A percentile compares a stretch with the other conserved stretches of the same genome.
These are phyloP conservation scores for Pollimyrus isidori DNA, from an alignment of 2,113 vertebrate genomes.

Conservation along the genomic window DNA sequence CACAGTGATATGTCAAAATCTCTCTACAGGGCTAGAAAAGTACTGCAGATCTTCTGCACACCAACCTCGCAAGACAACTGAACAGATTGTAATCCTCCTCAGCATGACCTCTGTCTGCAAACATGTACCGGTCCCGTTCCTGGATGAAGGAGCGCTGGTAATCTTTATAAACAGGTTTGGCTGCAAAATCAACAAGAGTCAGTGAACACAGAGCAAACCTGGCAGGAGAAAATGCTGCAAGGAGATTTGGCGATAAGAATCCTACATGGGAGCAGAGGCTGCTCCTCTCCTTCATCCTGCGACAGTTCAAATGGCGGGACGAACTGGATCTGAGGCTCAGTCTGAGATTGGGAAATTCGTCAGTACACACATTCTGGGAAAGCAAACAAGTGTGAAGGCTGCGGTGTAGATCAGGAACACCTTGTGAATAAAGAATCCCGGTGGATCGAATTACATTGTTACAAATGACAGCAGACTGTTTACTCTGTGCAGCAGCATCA, in stretches of 20 bases:
- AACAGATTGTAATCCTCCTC: constrained; percentile 73
- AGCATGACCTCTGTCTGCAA: constrained; percentile 32
- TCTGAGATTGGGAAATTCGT: constrained; percentile 46
- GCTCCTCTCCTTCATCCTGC: constrained; percentile 51
- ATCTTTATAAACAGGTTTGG: constrained; percentile 59
- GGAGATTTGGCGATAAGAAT: not conserved
- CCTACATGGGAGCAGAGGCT: constrained; percentile 71
- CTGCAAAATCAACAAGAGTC: not conserved
- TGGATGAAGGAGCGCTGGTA: constrained; percentile 54
- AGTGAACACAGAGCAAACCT: not conserved
- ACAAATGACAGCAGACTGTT: not conserved
- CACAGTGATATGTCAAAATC: too few relatives aligned
- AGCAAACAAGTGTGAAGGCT: too few relatives aligned
- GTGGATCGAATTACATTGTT: not conserved
- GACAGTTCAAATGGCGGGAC: constrained; percentile 70
- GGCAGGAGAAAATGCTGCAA: not conserved
- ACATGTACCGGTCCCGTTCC: constrained; percentile 57
- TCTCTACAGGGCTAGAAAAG: too few relatives aligned
- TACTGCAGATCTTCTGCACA: not conserved
- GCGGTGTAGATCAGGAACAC: not conserved
- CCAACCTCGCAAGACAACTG: constrained; percentile 74
- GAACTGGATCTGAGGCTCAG: constrained; percentile 80
- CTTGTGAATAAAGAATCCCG: not conserved
- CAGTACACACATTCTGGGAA: too few relatives aligned
- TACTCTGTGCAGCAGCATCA: constrained; percentile 30